These are phyloP conservation scores for Ceratitis capitata DNA, from an alignment of 1,140 invertebrate species.

Conservation along the genomic window DNA sequence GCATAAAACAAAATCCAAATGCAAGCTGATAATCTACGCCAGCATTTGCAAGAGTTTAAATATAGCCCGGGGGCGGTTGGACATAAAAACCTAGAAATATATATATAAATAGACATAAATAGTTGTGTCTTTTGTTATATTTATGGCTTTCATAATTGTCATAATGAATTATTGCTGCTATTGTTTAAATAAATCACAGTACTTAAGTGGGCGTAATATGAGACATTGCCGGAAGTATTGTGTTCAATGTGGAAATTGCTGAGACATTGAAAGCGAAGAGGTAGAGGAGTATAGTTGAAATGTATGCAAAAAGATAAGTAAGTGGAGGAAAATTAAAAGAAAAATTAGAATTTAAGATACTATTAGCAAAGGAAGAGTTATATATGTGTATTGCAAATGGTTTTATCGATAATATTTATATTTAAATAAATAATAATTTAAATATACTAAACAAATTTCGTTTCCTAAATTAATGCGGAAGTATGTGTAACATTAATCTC, in stretches of 20 bases:
- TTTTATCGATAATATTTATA: no score
- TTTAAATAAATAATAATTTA: no score
- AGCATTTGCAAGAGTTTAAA: neutral
- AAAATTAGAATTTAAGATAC: no score
- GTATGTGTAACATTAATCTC: no score
- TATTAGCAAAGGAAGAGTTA: no score
- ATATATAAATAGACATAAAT: neutral
- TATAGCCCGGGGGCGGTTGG: neutral
- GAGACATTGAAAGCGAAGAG: neutral
- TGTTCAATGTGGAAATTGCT: neutral
- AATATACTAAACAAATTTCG: no score
- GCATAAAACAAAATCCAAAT: neutral
- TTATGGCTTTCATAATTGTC: conserved; percentile 5
- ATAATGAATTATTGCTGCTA: conserved; percentile 20
- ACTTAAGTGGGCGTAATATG: neutral
- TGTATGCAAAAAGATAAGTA: no score
- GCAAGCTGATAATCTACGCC: neutral
- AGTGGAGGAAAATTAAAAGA: no score
- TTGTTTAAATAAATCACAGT: neutral
- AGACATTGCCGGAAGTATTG: neutral
- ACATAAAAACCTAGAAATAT: no score
- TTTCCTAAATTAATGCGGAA: no score
- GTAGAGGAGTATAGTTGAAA: neutral
- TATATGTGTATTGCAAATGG: no score
- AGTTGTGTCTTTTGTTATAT: neutral